Evolutionary conservation across 2,113 vertebrate genomes (phyloP).

Genomic region (Bos javanicus): DNA sequence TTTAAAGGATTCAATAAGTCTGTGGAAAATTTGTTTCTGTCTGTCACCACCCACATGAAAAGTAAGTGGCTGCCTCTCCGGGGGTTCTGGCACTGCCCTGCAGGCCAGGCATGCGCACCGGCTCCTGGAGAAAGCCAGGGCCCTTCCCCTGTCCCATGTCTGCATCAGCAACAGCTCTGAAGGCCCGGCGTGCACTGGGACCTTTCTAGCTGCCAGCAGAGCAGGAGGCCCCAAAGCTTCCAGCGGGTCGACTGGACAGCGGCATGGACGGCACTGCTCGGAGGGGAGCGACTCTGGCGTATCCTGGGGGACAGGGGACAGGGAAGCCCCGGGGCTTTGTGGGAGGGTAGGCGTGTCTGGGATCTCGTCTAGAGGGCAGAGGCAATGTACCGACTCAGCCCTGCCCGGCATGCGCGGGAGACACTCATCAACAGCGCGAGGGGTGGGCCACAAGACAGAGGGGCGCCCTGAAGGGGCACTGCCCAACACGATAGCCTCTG

Average conservation of each 20-base stretch:
- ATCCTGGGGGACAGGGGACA: not conserved
- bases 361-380: not conserved
- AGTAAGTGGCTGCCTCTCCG: conserved; percentile 81
- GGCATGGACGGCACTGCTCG: rapidly evolving
- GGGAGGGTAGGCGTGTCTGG: rapidly evolving
- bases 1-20: conserved; percentile 89
- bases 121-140: not conserved
- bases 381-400: not conserved
- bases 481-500: not conserved
- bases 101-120: rapidly evolving
- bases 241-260: not conserved
- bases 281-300: not conserved
- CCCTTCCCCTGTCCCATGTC: not conserved
- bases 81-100: rapidly evolving
- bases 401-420: rapidly evolving
- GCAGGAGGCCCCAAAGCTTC: not conserved
- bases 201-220: not conserved
- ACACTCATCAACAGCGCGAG: not conserved
- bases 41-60: conserved; percentile 87
- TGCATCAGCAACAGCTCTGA: not conserved
- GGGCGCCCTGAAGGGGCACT: not conserved
- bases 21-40: conserved; percentile 90
- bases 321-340: not conserved
- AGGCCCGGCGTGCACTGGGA: not conserved
- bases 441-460: not conserved